Evolutionary conservation across 2,113 vertebrate species (phyloP), one percentile per base, ranked within the genome.

Genomic region (Thunnus thynnus): DNA sequence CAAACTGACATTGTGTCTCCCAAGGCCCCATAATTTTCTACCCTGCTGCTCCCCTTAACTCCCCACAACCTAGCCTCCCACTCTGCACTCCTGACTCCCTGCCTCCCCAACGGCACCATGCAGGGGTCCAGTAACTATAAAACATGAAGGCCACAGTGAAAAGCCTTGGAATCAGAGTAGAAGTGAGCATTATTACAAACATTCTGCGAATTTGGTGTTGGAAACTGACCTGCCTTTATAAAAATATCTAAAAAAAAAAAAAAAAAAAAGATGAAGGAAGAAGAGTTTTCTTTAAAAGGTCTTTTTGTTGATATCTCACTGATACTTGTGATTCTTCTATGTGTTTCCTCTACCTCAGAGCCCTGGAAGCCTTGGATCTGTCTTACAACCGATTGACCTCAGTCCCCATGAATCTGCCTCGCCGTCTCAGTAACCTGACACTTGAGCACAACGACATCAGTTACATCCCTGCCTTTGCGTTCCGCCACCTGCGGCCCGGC

Each of bases 361-460:
- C 93, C 13, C 86, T 97, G 85, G 93, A 96, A 82, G 63, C 78
- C 8, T 86, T 97, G 55, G 90, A 95, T 79, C 77, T 97, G 66
- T 97, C 95, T 50, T 57, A 94, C 87, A 96, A 96, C 78, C 78
- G 27, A 10, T 85, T 96, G 69, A 90, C 86, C 0, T 93, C 92
- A 0, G 87, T 96, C 52, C 95, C 96, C 16, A 76, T 89, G 36
- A 92, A 95, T 88, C 87, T 96, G 80, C 96, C 94, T 0, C 83
- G 68, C 3, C 82, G 63, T n/a, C 92, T 96, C 58, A 83, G 48
- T 8, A 89, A 88, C 44, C 94, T 96, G n/a, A 84, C 36, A 1
- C 86, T 96, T 17, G 92, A 95, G n/a, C 94, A 96, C 91, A 96
- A 96, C 91, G 75, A 25, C 71, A 94, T 96, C 10, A 85, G 92